A percentile compares a stretch with the other conserved stretches of the same genome.
Conservation (phyloP, 2,113 vertebrate species). For the Montifringilla adamsi region DNA sequence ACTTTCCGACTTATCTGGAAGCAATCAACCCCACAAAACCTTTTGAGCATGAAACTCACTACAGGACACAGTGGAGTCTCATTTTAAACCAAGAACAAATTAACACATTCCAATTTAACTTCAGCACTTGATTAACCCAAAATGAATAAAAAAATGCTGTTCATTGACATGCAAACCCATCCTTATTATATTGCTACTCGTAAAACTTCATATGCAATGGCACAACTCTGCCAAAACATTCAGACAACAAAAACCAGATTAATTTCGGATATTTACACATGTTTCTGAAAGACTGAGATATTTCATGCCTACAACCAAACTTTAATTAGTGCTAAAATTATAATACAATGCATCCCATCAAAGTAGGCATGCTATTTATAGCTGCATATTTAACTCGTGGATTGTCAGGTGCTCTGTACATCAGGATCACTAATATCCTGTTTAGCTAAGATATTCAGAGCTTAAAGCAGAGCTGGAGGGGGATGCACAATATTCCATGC, state of each 20-base stretch:
- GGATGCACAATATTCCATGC: not conserved
- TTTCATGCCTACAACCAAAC: conserved; percentile 27
- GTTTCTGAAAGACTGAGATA: conserved; percentile 29
- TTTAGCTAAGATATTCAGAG: not conserved
- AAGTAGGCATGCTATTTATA: not conserved
- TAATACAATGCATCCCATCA: not conserved
- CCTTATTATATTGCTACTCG: not conserved
- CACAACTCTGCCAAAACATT: conserved; percentile 23
- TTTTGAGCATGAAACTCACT: not conserved
- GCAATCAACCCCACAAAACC: conserved; percentile 26
- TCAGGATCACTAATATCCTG: not conserved
- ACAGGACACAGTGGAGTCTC: not conserved
- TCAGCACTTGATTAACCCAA: conserved; percentile 24
- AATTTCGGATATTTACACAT: conserved; percentile 43
- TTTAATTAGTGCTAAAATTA: conserved; percentile 51
- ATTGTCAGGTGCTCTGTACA: not conserved
- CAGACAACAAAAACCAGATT: not conserved
- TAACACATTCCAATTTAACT: not conserved
- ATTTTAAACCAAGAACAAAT: conserved; percentile 28
- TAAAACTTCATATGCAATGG: conserved; percentile 49
- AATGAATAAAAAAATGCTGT: conserved; percentile 33
- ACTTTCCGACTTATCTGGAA: conserved; percentile 33
- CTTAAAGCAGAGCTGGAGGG: not conserved
- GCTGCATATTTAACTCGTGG: not conserved
- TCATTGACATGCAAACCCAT: conserved; percentile 37